Evolutionary conservation across 2,888 invertebrate genomes (phyloP).

Genomic region (Abrostola triplasia): DNA sequence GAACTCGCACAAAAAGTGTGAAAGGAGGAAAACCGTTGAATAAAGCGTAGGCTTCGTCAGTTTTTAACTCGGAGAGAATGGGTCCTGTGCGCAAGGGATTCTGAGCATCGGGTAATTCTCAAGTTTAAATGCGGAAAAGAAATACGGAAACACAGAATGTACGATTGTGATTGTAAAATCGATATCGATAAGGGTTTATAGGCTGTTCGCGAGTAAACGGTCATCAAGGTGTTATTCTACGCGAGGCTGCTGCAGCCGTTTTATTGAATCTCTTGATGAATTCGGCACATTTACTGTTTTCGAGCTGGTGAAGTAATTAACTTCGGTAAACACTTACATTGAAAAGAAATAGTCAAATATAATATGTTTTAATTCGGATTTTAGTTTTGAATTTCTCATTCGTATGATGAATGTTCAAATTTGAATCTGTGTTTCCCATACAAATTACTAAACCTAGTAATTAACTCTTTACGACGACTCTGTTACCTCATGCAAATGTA

Average conservation of each 20-base stretch:
- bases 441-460: no score
- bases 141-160: conserved; percentile 57
- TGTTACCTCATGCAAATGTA: no score
- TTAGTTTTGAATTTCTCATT: no score
- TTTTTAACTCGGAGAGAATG: conserved; percentile 78
- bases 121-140: conserved; percentile 64
- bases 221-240: conserved; percentile 27
- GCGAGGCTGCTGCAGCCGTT: conserved; percentile 17
- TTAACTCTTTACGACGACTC: no score
- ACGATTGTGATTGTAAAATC: conserved; percentile 61
- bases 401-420: no score
- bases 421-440: no score
- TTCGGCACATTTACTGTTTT: conserved; percentile 4
- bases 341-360: not conserved
- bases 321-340: not conserved
- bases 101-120: conserved; percentile 67
- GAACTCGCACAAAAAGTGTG: conserved; percentile 81
- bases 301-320: conserved; percentile 5
- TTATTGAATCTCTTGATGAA: conserved; percentile 32
- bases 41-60: conserved; percentile 72
- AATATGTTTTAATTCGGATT: not conserved
- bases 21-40: conserved; percentile 76
- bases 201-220: conserved; percentile 34
- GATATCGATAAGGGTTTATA: conserved; percentile 47
- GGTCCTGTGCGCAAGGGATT: conserved; percentile 68